Percentiles rank a stretch among this genome's conserved stretches.
These are phyloP conservation scores for Melanogrammus aeglefinus DNA, from an alignment of 2,797 vertebrate species.

Conservation along the genomic window DNA sequence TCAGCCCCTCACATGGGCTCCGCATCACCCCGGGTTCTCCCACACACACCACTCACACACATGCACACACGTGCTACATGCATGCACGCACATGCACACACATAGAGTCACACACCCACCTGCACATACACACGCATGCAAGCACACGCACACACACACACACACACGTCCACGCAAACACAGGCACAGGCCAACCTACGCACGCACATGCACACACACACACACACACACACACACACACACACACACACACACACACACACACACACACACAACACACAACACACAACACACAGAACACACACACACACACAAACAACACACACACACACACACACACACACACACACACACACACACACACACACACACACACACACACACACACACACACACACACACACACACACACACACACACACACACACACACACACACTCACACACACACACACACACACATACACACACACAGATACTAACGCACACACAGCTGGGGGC, in stretches of 20 bases:
- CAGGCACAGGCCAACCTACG: not conserved
- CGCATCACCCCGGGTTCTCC: conserved; percentile 30
- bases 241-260: conserved; percentile 20
- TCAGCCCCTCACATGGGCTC: conserved; percentile 31
- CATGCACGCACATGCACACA: not conserved
- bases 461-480: conserved; percentile 1
- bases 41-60: conserved; percentile 11
- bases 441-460: conserved; percentile 14
- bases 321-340: conserved; percentile 40
- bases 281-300: not conserved
- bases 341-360: conserved; percentile 28
- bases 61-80: not conserved
- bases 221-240: conserved; percentile 1
- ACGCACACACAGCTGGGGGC: conserved; percentile 43
- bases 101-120: not conserved
- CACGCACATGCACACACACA: not conserved
- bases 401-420: conserved; percentile 1
- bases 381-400: not conserved
- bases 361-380: not conserved
- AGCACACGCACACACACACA: conserved; percentile 22
- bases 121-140: conserved; percentile 12
- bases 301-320: conserved; percentile 24
- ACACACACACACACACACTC: not conserved
- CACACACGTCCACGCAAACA: conserved; percentile 20
- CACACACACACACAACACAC: conserved; percentile 4